A percentile compares a stretch with the other conserved stretches of the same genome.
phyloP scores from a whole-genome alignment of 2,888 invertebrate species.

The Pocota personata region DNA sequence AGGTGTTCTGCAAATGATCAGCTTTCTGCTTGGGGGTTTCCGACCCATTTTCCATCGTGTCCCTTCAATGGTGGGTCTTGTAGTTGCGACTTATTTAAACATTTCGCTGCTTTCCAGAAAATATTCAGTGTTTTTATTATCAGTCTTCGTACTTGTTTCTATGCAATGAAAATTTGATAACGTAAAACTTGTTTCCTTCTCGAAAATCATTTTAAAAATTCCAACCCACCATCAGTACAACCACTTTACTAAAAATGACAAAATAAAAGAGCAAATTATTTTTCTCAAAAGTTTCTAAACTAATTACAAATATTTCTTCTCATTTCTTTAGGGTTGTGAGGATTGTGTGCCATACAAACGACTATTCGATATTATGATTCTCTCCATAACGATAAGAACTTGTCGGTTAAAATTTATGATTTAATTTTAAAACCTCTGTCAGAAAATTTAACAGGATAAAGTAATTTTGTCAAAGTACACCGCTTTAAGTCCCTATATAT shows the following conservation, averaged over 20 bases:
- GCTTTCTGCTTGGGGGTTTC: no score
- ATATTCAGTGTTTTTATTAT: no score
- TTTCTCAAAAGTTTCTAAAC: background rate
- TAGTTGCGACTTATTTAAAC: no score
- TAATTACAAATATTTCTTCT: slow-evolving; percentile 12
- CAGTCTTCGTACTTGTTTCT: no score
- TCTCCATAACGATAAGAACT: slow-evolving; percentile 79
- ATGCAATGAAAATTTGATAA: no score
- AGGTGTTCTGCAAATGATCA: no score
- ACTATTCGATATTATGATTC: slow-evolving; percentile 81
- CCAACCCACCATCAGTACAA: background rate
- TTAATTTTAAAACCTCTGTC: slow-evolving; percentile 42
- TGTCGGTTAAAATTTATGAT: slow-evolving; percentile 53
- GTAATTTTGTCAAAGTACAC: background rate
- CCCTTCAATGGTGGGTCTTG: no score
- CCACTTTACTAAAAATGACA: slow-evolving; percentile 42
- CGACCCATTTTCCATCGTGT: no score
- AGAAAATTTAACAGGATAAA: slow-evolving; percentile 6
- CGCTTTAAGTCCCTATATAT: slow-evolving; percentile 20
- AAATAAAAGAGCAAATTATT: background rate
- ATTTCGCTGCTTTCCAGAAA: no score
- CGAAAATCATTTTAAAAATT: no score
- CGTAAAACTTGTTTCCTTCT: no score
- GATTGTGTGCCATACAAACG: slow-evolving; percentile 80
- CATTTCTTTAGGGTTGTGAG: slow-evolving; percentile 76